Percentiles rank a stretch among this genome's conserved stretches.
Conservation (phyloP, 2,113 vertebrate genomes). For the Trogon surrucura region DNA sequence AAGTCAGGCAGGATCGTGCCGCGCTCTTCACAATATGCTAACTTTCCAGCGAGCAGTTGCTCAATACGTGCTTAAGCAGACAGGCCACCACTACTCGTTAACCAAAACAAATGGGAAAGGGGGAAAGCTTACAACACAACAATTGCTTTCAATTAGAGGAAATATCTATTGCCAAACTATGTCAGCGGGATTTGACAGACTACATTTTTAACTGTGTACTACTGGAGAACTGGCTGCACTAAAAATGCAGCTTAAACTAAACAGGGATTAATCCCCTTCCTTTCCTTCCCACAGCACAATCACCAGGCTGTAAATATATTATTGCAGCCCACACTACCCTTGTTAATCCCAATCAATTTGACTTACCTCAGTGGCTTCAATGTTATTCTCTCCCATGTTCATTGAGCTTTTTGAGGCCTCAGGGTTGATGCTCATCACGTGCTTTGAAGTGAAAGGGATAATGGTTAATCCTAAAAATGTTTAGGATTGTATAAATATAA, state of each 20-base stretch:
- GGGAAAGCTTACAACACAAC: slow-evolving; percentile 30
- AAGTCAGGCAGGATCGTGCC: slow-evolving; percentile 29
- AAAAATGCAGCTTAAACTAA: slow-evolving; percentile 2
- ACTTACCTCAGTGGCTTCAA: neutral
- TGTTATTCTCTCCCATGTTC: neutral
- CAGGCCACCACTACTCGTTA: neutral
- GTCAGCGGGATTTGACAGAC: slow-evolving; percentile 17
- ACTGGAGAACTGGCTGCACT: neutral
- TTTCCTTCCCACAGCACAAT: neutral
- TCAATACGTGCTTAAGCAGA: slow-evolving; percentile 14
- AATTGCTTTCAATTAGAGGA: slow-evolving; percentile 62
- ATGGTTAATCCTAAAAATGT: neutral
- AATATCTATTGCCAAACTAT: slow-evolving; percentile 46
- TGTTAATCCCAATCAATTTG: neutral
- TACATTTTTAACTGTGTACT: slow-evolving; percentile 32
- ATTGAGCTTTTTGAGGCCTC: neutral
- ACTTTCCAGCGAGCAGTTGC: slow-evolving; percentile 19
- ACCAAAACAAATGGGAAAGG: slow-evolving; percentile 42
- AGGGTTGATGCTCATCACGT: neutral
- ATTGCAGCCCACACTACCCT: neutral
- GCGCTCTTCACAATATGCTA: neutral
- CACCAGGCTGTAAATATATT: neutral
- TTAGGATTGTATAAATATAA: neutral
- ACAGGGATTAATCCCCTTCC: neutral
- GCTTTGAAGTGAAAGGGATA: slow-evolving; percentile 19